Evolutionary conservation across 2,888 invertebrate genomes (phyloP).

Genomic region (Acanthoscelides obtectus): DNA sequence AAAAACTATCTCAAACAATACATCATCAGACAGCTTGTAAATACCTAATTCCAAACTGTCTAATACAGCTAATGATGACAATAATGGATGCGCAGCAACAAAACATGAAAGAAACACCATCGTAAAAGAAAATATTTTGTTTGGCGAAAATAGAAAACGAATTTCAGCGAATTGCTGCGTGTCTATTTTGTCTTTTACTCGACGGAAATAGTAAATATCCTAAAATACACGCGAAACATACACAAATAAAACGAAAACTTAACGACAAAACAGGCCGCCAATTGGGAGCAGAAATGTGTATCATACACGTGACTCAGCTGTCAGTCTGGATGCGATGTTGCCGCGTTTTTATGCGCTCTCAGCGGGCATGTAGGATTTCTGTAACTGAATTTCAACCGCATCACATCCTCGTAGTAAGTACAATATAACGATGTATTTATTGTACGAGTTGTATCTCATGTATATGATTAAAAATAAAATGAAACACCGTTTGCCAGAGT

Average conservation of each 20-base stretch:
- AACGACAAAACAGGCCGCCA: not conserved
- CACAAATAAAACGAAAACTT: not conserved
- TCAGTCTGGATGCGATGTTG: not conserved
- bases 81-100: not conserved
- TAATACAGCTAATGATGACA: not conserved
- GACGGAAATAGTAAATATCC: not conserved
- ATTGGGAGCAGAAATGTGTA: not conserved
- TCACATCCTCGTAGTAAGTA: not conserved
- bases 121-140: not conserved
- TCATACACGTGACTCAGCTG: not conserved
- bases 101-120: not conserved
- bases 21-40: too few relatives aligned
- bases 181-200: not conserved
- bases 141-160: not conserved
- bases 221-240: not conserved
- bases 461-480: too few relatives aligned
- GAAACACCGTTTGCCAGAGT: too few relatives aligned
- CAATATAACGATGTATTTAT: too few relatives aligned
- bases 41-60: too few relatives aligned
- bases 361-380: not conserved
- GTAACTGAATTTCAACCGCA: not conserved
- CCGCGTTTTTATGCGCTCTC: not conserved
- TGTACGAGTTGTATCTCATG: too few relatives aligned
- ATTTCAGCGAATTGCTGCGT: not conserved
- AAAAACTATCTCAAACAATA: too few relatives aligned